A percentile compares a stretch with the other conserved stretches of the same genome.
Conservation (phyloP, 1,140 invertebrate species). For the Pomacea maculata region DNA sequence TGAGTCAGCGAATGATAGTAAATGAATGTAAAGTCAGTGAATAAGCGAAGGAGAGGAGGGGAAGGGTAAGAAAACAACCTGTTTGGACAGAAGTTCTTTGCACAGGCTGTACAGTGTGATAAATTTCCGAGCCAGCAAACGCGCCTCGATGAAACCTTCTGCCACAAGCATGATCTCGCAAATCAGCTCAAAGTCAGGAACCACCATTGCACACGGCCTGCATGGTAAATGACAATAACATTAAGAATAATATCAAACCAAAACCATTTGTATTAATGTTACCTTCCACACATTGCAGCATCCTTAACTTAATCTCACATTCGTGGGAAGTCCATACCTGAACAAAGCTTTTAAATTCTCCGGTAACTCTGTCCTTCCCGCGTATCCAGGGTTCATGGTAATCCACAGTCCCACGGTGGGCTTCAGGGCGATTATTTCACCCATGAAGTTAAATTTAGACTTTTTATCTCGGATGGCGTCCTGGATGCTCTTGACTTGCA, state of each 20-base stretch:
- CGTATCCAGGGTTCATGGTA: conserved; percentile 97
- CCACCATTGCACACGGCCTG: conserved; percentile 95
- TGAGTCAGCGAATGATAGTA: no score
- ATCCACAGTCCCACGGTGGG: conserved; percentile 94
- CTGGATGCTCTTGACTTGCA: conserved; percentile 84
- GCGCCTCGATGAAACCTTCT: conserved; percentile 95
- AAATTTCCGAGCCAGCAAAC: conserved; percentile 91
- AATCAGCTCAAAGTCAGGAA: conserved; percentile 96
- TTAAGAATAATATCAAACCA: no score
- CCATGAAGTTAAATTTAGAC: conserved; percentile 90
- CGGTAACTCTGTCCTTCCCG: conserved; percentile 89
- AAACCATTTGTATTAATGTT: no score
- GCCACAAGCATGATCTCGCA: conserved; percentile 99
- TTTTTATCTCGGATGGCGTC: conserved; percentile 94
- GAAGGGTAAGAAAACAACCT: conserved; percentile 62
- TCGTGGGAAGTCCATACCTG: conserved; percentile 64
- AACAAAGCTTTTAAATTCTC: conserved; percentile 91
- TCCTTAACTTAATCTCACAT: not conserved
- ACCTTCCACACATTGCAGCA: not conserved
- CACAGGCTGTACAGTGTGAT: conserved; percentile 95
- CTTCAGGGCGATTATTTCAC: conserved; percentile 84
- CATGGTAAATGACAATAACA: conserved; percentile 63
- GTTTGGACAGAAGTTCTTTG: conserved; percentile 95
- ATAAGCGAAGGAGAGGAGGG: no score
- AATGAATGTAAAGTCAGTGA: no score